Evolutionary conservation across 2,113 vertebrate genomes (phyloP), one percentile per base, ranked within the genome.

Genomic region (Pycnonotus jocosus): DNA sequence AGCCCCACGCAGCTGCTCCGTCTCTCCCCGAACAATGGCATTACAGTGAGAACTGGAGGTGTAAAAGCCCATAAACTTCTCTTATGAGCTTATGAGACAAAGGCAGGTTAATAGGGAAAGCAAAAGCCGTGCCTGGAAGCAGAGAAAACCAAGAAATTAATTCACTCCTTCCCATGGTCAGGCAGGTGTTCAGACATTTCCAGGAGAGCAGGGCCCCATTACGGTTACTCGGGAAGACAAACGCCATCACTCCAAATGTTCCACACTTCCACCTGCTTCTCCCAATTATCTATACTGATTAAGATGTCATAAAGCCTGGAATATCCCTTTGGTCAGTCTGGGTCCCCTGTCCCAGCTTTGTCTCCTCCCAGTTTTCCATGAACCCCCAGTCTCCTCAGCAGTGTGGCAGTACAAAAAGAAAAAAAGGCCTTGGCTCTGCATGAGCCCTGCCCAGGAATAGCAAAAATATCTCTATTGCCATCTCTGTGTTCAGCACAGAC

Each of bases 1-100:
- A 72, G 33, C 25, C 6, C 53, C 30, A 40, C 0, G 0, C 10
- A 53, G 38, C 38, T 47, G 47, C 24, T 54, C 3, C 0, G n/a
- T 22, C 38, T 30, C 11, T 72, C 23, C 24, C 38, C 7, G 30
- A 22, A 2, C 30, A 45, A 9, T 1, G 18, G 60, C n/a, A 60
- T 30, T 7, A 1, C 38, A 47, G 20, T 54, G 54, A 60, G 53
- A 47, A 40, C 1, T 35, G 20, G 13, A 31, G 38, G 9, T 31
- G 13, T 17, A 40, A 74, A 53, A 47, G 20, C 13, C 44, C 10
- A 25, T 21, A 25, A 60, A 74, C 7, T 30, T 31, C 21, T 31
- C 21, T 62, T 62, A 62, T 40, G 60, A 61, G 11, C 12, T 61
- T 30, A 6, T 68, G 17, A 68, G 30, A 18, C 5, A 47, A 31